Evolutionary conservation across 2,888 invertebrate genomes (phyloP), one percentile per base, ranked within the genome.

Genomic region (Hermodice carunculata): DNA sequence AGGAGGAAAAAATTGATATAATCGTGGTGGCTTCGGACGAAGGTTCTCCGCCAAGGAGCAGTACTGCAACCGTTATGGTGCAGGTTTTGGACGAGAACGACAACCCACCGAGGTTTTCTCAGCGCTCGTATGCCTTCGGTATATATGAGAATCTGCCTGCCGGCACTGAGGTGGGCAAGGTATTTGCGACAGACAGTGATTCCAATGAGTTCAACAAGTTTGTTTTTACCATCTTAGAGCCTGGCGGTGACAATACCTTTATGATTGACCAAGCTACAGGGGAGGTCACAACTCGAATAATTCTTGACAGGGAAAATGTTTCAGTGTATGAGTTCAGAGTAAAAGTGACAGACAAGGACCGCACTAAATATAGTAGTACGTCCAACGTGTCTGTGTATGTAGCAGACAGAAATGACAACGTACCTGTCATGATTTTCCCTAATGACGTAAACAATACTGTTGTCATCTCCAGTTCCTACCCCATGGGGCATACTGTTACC

Each of bases 101-200:
- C 49, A 67, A 74, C 29, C 40, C 52, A n/a, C 74, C 74, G 6
- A 48, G 40, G 26, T 70, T 74, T 37, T 28, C 49, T 2, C 53
- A 70, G 42, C 90, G 93, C 3, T 37, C 40, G 6, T 60, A 60
- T 34, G 37, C 60, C n/a, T 60, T 60, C n/a, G 60, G 60, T 37
- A 60, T 69, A 19, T 44, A 46, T 11, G 73, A 73, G 61, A 71
- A 73, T 56, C 52, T 61, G n/a, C 59, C 40, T 1, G 58, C 51
- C 2, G 64, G 64, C n/a, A 60, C 63, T 3, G 53, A 60, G 40
- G 68, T 72, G 11, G 70, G 70, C 11, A 26, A 43, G n/a, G 63
- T 69, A 17, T 49, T 31, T 26, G 66, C 67, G 8, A 29, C 49
- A 14, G 67, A 67, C 37, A 42, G 43, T 6, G 69, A 73, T 44